phyloP scores from a whole-genome alignment of 2,113 vertebrate genomes.

The Rissa tridactyla region DNA sequence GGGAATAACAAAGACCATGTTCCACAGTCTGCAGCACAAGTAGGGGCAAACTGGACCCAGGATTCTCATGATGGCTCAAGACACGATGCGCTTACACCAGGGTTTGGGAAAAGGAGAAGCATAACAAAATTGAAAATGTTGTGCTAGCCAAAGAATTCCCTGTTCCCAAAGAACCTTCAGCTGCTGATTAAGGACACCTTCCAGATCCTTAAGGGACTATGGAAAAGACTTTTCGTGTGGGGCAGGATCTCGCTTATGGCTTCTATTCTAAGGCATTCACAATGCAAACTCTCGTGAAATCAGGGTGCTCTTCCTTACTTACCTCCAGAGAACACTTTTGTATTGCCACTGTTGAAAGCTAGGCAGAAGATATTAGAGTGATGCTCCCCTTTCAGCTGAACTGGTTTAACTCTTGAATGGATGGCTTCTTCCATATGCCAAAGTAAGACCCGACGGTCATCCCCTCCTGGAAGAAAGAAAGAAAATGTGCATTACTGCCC shows the following conservation, averaged over 20 bases:
- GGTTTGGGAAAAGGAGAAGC: neutral
- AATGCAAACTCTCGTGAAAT: neutral
- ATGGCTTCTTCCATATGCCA: constrained; percentile 98
- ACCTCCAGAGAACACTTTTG: constrained; percentile 96
- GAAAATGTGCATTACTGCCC: constrained; percentile 24
- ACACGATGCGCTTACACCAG: neutral
- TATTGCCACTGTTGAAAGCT: constrained; percentile 97
- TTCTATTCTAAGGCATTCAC: neutral
- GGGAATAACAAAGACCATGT: neutral
- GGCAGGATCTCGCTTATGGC: neutral
- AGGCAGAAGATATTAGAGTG: constrained; percentile 98
- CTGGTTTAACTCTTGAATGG: constrained; percentile 88
- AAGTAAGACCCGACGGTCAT: constrained; percentile 92
- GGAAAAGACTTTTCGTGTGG: neutral
- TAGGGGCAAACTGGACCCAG: neutral
- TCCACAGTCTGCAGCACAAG: neutral
- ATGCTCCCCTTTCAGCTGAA: constrained; percentile 96
- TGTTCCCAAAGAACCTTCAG: neutral
- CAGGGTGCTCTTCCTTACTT: constrained; percentile 31
- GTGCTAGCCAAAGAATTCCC: neutral
- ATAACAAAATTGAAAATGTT: neutral
- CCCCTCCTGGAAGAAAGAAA: constrained; percentile 82
- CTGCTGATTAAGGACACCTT: neutral
- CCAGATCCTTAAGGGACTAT: neutral
- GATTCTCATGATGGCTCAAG: rapidly evolving